Evolutionary conservation across 2,888 invertebrate species (phyloP).

Genomic region (Acleris sparsana): DNA sequence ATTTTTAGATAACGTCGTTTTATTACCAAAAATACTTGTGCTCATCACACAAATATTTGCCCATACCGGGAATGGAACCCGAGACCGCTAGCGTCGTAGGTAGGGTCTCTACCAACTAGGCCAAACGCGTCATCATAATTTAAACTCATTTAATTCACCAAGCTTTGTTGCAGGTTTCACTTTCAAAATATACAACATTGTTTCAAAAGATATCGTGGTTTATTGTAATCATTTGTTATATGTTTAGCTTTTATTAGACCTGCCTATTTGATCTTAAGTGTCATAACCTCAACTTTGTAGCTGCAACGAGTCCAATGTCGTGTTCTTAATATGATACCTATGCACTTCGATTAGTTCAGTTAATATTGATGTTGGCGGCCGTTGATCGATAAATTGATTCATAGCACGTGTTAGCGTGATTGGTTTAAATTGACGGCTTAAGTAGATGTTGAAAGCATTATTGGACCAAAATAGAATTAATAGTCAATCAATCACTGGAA

Average conservation of each 20-base stretch:
- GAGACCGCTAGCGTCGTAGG: too few species aligned
- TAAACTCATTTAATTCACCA: too few species aligned
- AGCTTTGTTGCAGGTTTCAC: too few species aligned
- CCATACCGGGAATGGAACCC: too few species aligned
- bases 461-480: constrained; percentile 27
- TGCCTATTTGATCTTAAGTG: constrained; percentile 13
- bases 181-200: too few species aligned
- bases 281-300: not conserved
- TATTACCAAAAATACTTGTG: too few species aligned
- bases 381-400: constrained; percentile 25
- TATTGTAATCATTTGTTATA: too few species aligned
- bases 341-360: constrained; percentile 14
- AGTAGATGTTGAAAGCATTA: constrained; percentile 17
- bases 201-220: too few species aligned
- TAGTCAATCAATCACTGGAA: constrained; percentile 11
- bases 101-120: too few species aligned
- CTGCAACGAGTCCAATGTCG: constrained; percentile 27
- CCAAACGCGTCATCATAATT: too few species aligned
- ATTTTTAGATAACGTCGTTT: too few species aligned
- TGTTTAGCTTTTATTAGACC: not conserved
- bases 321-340: constrained; percentile 23
- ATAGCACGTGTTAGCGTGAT: constrained; percentile 33
- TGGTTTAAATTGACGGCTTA: constrained; percentile 24
- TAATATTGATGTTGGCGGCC: constrained; percentile 24
- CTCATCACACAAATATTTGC: too few species aligned